Conservation (phyloP, 2,888 invertebrate genomes). For the Eugnorisma glareosa region DNA sequence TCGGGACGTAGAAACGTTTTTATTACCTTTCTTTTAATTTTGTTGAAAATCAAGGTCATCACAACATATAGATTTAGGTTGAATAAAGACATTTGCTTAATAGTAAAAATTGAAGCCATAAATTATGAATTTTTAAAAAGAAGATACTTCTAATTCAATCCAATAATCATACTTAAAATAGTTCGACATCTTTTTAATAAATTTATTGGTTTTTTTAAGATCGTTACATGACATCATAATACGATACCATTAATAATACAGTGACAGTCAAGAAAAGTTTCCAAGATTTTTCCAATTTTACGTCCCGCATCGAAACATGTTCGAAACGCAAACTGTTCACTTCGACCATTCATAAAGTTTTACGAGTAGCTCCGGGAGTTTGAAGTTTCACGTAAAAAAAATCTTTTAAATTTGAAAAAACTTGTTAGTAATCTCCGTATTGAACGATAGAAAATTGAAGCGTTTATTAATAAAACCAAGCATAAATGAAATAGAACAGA, state of each 20-base stretch:
- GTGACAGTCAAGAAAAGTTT: slow-evolving; percentile 35
- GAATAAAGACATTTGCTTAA: not conserved
- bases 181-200: no score
- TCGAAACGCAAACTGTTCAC: slow-evolving; percentile 39
- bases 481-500: no score
- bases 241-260: slow-evolving; percentile 4
- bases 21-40: not conserved
- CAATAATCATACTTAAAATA: no score
- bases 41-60: not conserved
- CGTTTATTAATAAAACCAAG: not conserved
- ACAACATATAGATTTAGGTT: not conserved
- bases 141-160: no score
- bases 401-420: slow-evolving; percentile 1
- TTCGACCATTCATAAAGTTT: slow-evolving; percentile 46
- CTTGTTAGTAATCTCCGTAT: not conserved
- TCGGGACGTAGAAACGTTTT: not conserved
- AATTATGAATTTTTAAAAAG: not conserved
- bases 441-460: not conserved
- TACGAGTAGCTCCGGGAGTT: slow-evolving; percentile 11
- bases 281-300: slow-evolving; percentile 45
- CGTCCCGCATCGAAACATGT: slow-evolving; percentile 38
- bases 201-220: not conserved
- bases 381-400: slow-evolving; percentile 11
- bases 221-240: not conserved
- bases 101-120: not conserved